Base-by-base conservation (phyloP, 2,797 vertebrate species). In the Phyllotis vaccarum region DNA sequence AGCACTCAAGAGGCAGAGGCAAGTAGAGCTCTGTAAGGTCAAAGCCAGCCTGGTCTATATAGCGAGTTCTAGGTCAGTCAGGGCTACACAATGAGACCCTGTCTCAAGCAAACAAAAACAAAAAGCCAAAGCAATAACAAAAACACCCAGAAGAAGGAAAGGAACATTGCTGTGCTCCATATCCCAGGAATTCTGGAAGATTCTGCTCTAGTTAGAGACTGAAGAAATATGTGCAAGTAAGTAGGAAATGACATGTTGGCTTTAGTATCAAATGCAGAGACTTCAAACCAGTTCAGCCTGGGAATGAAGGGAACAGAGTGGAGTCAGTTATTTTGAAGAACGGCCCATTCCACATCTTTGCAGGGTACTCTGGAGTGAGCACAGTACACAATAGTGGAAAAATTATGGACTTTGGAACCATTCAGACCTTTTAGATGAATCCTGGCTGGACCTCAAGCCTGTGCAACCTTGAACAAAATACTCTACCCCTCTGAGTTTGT, bases 401-500 rank as follows among this genome's bases (percentile, higher is more conserved):
- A 43, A 46, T 31, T 58, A n/a, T 0, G 27, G 80, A 70, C 43
- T 87, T 76, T 46, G 90, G 94, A 95, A 74, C 74, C 0, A 0
- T 54, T 68, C 52, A 52, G 93, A n/a, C 37, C 34, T 54, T 56
- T 91, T 70, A 78, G 76, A 43, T 52, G 90, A 90, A n/a, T 95
- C 40, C 91, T 93, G 87, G 89, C 91, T 88, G 0, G 1, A 52
- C n/a, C 90, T 54, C 56, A 74, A 68, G 70, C 52, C 24, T 74
- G 34, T 31, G 72, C 8, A 81, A 89, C 81, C 94, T 96, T 95
- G 86, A 90, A 43, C 46, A 43, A 85, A 89, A 87, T 74, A 83
- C 49, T 90, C 91, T 54, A 62, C 10, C 72, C 46, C 52, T 93
- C 54, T 49, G 86, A 31, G 54, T 81, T 94, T 93, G 90, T 92